These are phyloP conservation scores for Lepilemur ruficaudatus DNA, from an alignment of 2,797 vertebrate genomes.

Conservation along the genomic window DNA sequence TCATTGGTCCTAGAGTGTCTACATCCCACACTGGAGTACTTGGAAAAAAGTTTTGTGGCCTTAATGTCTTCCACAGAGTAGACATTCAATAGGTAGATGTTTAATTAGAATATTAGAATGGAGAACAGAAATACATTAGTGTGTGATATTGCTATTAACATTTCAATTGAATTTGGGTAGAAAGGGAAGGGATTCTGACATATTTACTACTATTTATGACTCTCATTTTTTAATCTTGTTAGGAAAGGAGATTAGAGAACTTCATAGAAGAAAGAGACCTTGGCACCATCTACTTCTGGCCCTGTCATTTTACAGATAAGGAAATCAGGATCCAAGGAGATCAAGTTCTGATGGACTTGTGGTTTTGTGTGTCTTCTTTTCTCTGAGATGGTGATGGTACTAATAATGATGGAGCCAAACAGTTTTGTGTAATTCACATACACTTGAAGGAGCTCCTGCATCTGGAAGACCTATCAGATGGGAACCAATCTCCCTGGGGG, in stretches of 20 bases:
- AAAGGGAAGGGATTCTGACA: background rate
- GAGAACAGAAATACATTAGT: conserved; percentile 9
- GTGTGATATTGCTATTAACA: background rate
- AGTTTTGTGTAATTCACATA: conserved; percentile 27
- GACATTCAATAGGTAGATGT: background rate
- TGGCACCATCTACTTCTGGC: conserved; percentile 5
- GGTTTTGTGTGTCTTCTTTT: conserved; percentile 53
- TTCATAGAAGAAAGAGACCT: conserved; percentile 26
- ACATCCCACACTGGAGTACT: background rate
- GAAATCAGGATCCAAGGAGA: conserved; percentile 18
- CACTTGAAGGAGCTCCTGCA: conserved; percentile 57
- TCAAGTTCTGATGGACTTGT: conserved; percentile 41
- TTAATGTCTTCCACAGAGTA: background rate
- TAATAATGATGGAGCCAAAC: conserved; percentile 47
- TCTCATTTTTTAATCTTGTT: conserved; percentile 27
- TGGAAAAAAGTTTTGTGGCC: background rate
- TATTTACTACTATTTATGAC: conserved; percentile 25
- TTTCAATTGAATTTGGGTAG: conserved; percentile 7
- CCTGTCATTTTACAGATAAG: conserved; percentile 65
- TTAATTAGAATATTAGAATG: conserved; percentile 30
- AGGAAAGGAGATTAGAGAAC: conserved; percentile 6
- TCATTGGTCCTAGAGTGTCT: background rate
- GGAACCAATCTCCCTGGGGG: background rate
- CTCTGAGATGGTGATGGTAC: background rate
- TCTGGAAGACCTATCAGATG: conserved; percentile 23